These are phyloP conservation scores for Nephila pilipes DNA, from an alignment of 1,140 invertebrate genomes.

Conservation along the genomic window DNA sequence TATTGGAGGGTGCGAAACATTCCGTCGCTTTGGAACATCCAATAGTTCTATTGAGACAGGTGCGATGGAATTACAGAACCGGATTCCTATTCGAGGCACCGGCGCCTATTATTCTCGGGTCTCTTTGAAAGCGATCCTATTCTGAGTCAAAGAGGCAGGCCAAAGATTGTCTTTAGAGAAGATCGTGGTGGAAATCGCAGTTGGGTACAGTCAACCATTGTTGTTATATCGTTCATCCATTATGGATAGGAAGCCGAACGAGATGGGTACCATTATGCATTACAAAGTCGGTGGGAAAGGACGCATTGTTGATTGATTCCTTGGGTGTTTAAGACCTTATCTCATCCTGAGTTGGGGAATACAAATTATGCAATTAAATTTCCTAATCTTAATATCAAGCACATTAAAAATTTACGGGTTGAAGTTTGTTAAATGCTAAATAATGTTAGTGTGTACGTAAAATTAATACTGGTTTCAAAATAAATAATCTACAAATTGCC, in stretches of 20 bases:
- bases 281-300: background rate
- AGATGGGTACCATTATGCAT: background rate
- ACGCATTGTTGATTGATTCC: background rate
- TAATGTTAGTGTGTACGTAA: too few relatives aligned
- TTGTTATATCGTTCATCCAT: constrained; percentile 25
- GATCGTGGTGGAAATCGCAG: background rate
- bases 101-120: constrained; percentile 4
- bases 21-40: background rate
- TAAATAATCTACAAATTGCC: too few relatives aligned
- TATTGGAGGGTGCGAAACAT: background rate
- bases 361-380: background rate
- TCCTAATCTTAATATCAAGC: too few relatives aligned
- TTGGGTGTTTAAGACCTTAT: background rate
- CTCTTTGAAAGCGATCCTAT: constrained; percentile 41
- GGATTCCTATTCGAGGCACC: constrained; percentile 15
- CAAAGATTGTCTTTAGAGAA: constrained; percentile 14
- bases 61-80: constrained; percentile 17
- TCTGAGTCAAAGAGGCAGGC: background rate
- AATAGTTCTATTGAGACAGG: constrained; percentile 52
- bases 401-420: too few relatives aligned
- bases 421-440: too few relatives aligned
- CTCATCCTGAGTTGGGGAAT: background rate
- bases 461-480: too few relatives aligned
- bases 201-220: background rate
- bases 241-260: background rate